Conservation (phyloP, 2,113 vertebrate species). For the Eurypyga helias region DNA sequence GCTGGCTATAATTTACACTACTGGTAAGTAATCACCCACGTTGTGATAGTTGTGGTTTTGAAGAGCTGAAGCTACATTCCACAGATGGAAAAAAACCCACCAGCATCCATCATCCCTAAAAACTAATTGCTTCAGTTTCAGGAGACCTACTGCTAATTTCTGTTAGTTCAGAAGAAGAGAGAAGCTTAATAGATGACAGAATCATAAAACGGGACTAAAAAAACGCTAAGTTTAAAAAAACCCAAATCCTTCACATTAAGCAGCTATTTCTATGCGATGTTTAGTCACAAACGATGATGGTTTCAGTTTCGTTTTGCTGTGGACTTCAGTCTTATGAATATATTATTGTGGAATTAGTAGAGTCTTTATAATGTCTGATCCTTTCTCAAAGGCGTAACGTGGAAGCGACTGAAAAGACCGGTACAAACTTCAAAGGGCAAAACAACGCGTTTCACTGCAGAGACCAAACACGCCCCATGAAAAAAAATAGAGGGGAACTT, state of each 20-base stretch:
- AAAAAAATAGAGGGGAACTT: background rate
- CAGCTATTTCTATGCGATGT: background rate
- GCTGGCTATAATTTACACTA: background rate
- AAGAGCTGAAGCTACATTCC: background rate
- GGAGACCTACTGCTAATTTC: background rate
- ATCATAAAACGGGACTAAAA: background rate
- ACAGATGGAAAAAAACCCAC: background rate
- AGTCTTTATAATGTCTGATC: background rate
- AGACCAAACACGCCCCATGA: background rate
- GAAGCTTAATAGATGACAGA: background rate
- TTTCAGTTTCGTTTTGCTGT: conserved; percentile 14
- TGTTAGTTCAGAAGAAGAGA: background rate
- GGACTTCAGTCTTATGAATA: background rate
- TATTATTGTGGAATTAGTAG: background rate
- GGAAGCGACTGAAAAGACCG: background rate
- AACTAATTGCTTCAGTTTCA: background rate
- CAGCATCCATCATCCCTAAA: background rate
- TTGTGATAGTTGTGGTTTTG: background rate
- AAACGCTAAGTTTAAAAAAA: background rate
- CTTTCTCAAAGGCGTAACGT: background rate
- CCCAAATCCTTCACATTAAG: background rate
- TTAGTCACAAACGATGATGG: background rate
- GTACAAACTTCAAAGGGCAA: background rate
- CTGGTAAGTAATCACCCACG: background rate
- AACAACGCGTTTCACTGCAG: background rate